Evolutionary conservation across 2,797 vertebrate genomes (phyloP), one percentile per base, ranked within the genome.

Genomic region (Gymnopithys bicolor): DNA sequence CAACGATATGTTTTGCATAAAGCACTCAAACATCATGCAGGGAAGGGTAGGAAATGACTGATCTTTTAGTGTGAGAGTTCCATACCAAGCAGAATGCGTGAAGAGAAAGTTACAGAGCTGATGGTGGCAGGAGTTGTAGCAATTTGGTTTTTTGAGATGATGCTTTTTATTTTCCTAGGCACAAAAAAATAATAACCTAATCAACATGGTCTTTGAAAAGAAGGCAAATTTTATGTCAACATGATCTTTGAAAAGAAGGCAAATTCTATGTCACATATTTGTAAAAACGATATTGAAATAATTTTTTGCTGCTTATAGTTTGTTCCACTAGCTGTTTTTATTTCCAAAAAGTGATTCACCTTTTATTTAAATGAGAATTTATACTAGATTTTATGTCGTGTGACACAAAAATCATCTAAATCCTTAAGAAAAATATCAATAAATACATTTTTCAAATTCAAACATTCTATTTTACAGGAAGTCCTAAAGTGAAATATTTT

Each of bases 291-390:
- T 60, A 69, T 2, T 87, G 68, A 74, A 76, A 82, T 82, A 46
- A 51, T 73, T 53, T 63, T 14, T n/a, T 82, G 17, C 8, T 45
- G 32, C 52, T 91, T 53, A 23, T 37, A 49, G 22, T 62, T 85
- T 70, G 10, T 58, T 86, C 37, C 13, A 59, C 27, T 73, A 39
- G 55, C 84, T 84, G 55, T 78, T 96, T 92, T 92, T 56, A 51
- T 77, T 82, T 92, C 70, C 53, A 82, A 24, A 68, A 87, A 95
- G 51, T 87, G 51, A 82, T 91, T 89, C 45, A 69, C 66, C 62
- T 96, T 94, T 87, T 94, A 89, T 71, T 96, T 84, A 92, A 97
- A 92, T 85, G 49, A 94, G 86, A 96, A 96, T 39, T 92, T 81
- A 49, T 58, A 23, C 55, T 70, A 39, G 14, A 60, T 87, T 96